These are phyloP conservation scores for Montipora efflorescens DNA, from an alignment of 64 coral and sea anemone species.

Conservation along the genomic window DNA sequence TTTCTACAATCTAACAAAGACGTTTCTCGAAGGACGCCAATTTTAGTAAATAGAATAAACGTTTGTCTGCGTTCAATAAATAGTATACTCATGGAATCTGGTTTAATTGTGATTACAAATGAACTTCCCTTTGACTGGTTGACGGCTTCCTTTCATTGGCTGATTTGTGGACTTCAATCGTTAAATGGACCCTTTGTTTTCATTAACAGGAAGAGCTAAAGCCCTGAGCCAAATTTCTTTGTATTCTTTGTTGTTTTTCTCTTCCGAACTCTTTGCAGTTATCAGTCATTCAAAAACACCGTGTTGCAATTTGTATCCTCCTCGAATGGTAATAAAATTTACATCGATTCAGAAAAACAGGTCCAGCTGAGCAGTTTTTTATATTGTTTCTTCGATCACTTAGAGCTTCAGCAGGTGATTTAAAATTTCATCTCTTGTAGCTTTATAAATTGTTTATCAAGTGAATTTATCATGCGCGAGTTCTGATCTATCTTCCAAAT, in stretches of 20 bases:
- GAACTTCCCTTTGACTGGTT: conserved; percentile 29
- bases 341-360: neutral
- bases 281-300: too few species aligned
- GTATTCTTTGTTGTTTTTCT: neutral
- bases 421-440: neutral
- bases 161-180: conserved; percentile 40
- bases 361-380: neutral
- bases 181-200: conserved; percentile 85
- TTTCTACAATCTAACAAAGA: neutral
- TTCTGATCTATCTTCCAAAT: neutral
- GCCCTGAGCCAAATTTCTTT: neutral
- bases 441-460: neutral
- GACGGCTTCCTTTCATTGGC: conserved; percentile 54
- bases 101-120: conserved; percentile 48
- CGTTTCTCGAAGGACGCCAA: conserved; percentile 1
- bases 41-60: conserved; percentile 6
- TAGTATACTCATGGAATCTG: conserved; percentile 42
- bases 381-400: neutral
- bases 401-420: neutral
- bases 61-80: conserved; percentile 10
- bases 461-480: neutral
- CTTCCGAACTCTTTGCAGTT: too few species aligned
- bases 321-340: too few species aligned
- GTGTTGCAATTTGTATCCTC: too few species aligned
- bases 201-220: conserved; percentile 4